Evolutionary conservation across 2,113 vertebrate genomes (phyloP), one percentile per base, ranked within the genome.

Genomic region (Mobula birostris): DNA sequence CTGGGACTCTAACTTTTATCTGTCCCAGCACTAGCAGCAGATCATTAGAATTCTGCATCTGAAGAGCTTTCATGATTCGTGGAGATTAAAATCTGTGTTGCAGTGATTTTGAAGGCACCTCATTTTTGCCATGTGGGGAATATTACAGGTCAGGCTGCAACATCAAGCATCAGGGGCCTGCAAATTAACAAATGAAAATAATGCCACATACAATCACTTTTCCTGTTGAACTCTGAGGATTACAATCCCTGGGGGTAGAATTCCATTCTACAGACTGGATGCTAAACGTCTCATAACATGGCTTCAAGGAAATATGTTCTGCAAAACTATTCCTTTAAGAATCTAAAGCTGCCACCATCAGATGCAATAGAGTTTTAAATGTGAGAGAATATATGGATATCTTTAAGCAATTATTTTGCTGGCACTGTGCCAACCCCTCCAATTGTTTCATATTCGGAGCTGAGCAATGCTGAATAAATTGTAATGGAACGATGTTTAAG

Each of bases 171-270:
- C 66, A 93, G 68, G 88, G 70, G 19, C 74, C 74, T 93, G 90
- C 90, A 93, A 93, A 93, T 93, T 93, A 93, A 7, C 6, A 19
- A 93, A 93, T 93, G 90, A 74, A 93, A 93, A 93, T 70, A 93
- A 93, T 74, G 32, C 90, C 66, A 74, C 36, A 74, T 74, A 74
- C 72, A 93, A 93, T 93, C 90, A 93, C 27, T 93, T 72, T 17
- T 36, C 74, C 68, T 70, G 58, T 68, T 93, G 68, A 93, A 93
- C 90, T 93, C 90, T 74, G 58, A 93, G 19, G 66, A 40, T 68
- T 93, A 2, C 21, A 74, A 21, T 74, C 90, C 70, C 90, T 74
- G 68, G 70, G 90, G 90, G 63, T 24, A 72, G 36, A 66, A 74
- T 93, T 74, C 70, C 40, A 70, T 74, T 74, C 90, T 93, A 74